Evolutionary conservation across 2,888 invertebrate genomes (phyloP), one percentile per base, ranked within the genome.

Genomic region (Cephus rjabovi): DNA sequence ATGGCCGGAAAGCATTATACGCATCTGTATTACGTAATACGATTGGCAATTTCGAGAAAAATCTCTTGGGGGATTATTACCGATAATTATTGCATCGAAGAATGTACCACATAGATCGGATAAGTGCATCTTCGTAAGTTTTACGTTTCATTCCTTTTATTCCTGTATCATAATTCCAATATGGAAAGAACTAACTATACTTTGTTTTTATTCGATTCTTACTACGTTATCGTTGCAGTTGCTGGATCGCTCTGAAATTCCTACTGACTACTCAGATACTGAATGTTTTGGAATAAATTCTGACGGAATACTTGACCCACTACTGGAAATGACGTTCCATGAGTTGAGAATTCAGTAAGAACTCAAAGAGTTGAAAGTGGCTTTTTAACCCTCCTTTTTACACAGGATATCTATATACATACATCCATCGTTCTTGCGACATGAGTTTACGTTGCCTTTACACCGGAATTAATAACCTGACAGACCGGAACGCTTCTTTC

Each of bases 1-100:
- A 56, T 23, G 23, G 56, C 4, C 56, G 68, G 34, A 68, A 34
- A 12, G 56, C 74, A 86, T 83, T 84, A 82, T 79, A 75, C 74
- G 77, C 76, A 86, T 84, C 82, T 82, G 82, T 83, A 82, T 83
- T 79, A 80, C 79, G 75, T 85, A 85, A 87, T 87, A 86, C 82
- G 83, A 87, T 87, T 86, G 84, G 81, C 86, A 86, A 85, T 86
- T 79, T 82, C 76, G 74, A 75, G 74, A 74, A 75, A 77, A 56
- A 56, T 79, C 79, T 77, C 81, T 79, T 37, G 80, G 79, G 79
- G 77, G 74, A 74, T 74, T 68, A 37, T 75, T 40, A 37, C 68
- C 4, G 68, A 56, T 68, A 56, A 56, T 56, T 56, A 56, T 23
- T 56, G 6, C 56, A 56, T 56, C 9, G 56, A 23, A 23, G 9